phyloP scores from a whole-genome alignment of 2,888 invertebrate species.

The Isotomurus palustris region DNA sequence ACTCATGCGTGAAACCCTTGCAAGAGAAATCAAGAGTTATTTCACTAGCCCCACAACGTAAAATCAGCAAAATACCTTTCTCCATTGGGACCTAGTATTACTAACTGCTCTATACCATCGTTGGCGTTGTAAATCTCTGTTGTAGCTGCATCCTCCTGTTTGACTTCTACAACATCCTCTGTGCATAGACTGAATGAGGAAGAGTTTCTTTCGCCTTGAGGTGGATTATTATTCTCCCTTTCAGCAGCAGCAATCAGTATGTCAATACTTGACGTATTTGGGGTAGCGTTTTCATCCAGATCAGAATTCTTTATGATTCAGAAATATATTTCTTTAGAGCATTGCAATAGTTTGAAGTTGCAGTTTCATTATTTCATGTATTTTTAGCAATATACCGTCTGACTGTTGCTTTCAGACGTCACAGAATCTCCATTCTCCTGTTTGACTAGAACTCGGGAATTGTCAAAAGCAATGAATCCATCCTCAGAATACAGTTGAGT shows the following conservation, averaged over 20 bases:
- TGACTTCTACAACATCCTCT: conserved; percentile 2
- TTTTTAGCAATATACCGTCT: conserved; percentile 5
- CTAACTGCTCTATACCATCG: conserved; percentile 1
- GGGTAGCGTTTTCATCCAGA: neutral
- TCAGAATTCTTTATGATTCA: neutral
- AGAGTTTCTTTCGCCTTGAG: neutral
- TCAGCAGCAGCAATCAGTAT: conserved; percentile 20
- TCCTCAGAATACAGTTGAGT: too few relatives aligned
- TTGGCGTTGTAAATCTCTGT: conserved; percentile 3
- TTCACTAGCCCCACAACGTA: too few relatives aligned
- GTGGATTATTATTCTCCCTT: conserved; percentile 3
- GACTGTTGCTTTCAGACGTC: neutral
- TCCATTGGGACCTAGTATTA: conserved; percentile 8
- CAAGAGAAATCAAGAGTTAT: too few relatives aligned
- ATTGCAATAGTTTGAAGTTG: too few relatives aligned
- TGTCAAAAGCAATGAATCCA: too few relatives aligned
- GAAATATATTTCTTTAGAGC: neutral
- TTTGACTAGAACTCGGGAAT: too few relatives aligned
- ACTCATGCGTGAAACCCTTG: too few relatives aligned
- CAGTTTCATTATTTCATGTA: conserved; percentile 8
- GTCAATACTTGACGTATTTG: conserved; percentile 14
- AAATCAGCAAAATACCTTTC: too few relatives aligned
- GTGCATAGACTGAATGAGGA: neutral
- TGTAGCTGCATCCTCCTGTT: neutral
- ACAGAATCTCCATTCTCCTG: too few relatives aligned